Conservation (phyloP, 2,888 invertebrate genomes). For the Maniola hyperantus region DNA sequence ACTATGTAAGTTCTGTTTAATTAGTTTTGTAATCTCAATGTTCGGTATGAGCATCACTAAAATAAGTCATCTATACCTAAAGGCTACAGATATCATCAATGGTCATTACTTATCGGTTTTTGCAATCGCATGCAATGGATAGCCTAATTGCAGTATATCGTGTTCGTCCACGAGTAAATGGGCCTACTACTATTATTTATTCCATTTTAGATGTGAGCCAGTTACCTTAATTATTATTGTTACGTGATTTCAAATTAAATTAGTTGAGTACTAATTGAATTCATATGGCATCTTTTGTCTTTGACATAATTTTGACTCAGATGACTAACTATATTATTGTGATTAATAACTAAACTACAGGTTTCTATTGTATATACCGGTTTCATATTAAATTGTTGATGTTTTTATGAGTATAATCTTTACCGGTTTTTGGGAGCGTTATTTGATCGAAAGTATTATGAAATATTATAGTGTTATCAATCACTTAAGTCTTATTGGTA, state of each 20-base stretch:
- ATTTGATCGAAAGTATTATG: not conserved
- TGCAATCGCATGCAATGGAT: conserved; percentile 17
- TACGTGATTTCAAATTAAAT: not conserved
- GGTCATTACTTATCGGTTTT: conserved; percentile 8
- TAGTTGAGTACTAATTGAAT: not conserved
- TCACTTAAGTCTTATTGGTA: not conserved
- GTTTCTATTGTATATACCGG: not conserved
- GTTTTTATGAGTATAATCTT: not conserved
- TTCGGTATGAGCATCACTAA: not conserved
- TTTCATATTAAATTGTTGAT: not conserved
- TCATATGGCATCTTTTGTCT: not conserved
- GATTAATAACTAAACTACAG: not conserved
- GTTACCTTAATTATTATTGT: not conserved
- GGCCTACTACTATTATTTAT: not conserved
- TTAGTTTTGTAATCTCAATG: not conserved
- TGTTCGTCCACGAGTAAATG: conserved; percentile 8
- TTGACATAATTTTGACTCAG: not conserved
- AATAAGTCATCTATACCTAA: not conserved
- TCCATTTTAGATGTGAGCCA: conserved; percentile 1
- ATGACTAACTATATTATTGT: not conserved
- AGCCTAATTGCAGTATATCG: conserved; percentile 18
- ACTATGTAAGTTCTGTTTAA: not conserved
- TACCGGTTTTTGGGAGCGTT: not conserved
- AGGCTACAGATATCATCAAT: not conserved
- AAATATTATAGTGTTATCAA: conserved; percentile 4